Evolutionary conservation across 2,888 invertebrate species (phyloP).

Genomic region (Chloromyia formosa): DNA sequence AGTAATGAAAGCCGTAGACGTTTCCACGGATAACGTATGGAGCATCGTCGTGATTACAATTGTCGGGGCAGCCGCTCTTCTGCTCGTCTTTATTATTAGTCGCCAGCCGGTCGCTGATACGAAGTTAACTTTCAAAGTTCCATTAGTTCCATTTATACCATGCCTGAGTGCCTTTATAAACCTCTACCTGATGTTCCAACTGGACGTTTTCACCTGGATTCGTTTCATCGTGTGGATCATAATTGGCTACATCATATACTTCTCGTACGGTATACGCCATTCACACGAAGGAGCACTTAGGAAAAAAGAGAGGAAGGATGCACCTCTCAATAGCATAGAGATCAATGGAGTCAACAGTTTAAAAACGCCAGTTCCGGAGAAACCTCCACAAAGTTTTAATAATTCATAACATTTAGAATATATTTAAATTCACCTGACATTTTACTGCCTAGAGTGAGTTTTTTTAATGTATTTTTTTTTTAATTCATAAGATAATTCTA

Average conservation of each 20-base stretch:
- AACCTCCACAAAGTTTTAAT: not conserved
- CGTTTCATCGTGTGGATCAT: conserved; percentile 86
- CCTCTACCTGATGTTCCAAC: conserved; percentile 88
- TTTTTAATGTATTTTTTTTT: conserved; percentile 4
- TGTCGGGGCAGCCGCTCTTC: conserved; percentile 66
- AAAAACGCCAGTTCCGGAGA: conserved; percentile 12
- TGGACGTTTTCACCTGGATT: conserved; percentile 87
- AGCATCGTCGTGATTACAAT: conserved; percentile 64
- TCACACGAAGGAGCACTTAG: conserved; percentile 70
- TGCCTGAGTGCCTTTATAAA: conserved; percentile 87
- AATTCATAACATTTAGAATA: conserved; percentile 23
- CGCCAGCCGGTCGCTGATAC: conserved; percentile 73
- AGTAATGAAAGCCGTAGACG: conserved; percentile 53
- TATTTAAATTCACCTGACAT: not conserved
- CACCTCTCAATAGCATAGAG: not conserved
- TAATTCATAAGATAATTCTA: conserved; percentile 23
- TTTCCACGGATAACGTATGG: conserved; percentile 55
- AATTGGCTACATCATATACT: conserved; percentile 87
- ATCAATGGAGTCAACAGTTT: not conserved
- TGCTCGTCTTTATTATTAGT: conserved; percentile 70
- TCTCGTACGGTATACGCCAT: conserved; percentile 82
- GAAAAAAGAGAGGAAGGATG: not conserved
- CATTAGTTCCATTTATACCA: conserved; percentile 85
- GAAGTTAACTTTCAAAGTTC: conserved; percentile 80
- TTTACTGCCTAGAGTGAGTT: not conserved